Evolutionary conservation across 2,113 vertebrate species (phyloP).

Genomic region (Tachuris rubrigastra): DNA sequence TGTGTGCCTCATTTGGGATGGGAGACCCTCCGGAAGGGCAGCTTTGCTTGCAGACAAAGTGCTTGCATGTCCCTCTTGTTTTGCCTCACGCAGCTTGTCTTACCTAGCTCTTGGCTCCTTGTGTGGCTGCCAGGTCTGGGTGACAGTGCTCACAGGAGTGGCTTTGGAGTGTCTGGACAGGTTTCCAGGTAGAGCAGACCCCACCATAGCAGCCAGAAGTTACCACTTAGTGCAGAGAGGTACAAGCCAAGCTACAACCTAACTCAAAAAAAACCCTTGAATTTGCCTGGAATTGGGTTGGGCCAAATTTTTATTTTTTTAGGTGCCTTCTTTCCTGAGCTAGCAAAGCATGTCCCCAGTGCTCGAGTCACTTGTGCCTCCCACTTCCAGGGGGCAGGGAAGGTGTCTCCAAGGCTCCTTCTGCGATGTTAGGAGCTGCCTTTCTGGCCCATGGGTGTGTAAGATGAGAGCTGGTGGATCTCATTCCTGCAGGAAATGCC

Average conservation of each 20-base stretch:
- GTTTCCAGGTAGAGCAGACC: not conserved
- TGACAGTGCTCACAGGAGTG: not conserved
- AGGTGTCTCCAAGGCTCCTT: not conserved
- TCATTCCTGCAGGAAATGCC: not conserved
- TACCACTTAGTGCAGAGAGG: not conserved
- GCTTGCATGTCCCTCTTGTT: not conserved
- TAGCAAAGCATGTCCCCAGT: not conserved
- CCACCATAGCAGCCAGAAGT: not conserved
- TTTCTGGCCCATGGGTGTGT: not conserved
- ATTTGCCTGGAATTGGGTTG: not conserved
- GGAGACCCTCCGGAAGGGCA: not conserved
- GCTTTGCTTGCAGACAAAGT: not conserved
- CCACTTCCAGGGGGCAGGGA: not conserved
- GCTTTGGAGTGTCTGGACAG: not conserved
- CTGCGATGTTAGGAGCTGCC: not conserved
- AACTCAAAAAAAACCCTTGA: not conserved
- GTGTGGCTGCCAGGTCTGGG: not conserved
- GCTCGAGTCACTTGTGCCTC: not conserved
- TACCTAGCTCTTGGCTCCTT: not conserved
- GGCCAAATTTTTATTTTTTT: not conserved
- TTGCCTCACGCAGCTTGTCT: not conserved
- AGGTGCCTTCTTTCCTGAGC: conserved; percentile 43
- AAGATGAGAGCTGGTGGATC: not conserved
- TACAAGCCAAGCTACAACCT: not conserved
- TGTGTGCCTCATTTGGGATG: accelerated